These are phyloP conservation scores for Pygocentrus nattereri DNA, from an alignment of 2,797 vertebrate genomes.

Conservation along the genomic window DNA sequence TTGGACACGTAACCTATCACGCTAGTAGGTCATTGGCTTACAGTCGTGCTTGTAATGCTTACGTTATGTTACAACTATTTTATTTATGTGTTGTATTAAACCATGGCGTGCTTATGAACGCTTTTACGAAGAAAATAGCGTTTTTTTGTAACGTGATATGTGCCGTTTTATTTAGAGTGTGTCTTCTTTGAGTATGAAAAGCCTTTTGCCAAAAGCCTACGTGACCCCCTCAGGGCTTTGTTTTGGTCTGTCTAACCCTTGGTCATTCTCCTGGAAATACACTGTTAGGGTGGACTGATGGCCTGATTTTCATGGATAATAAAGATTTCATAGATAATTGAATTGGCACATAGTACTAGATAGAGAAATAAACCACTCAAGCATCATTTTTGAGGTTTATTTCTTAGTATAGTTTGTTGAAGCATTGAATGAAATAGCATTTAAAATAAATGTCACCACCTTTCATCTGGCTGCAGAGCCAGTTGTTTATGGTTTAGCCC, in stretches of 20 bases:
- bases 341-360: not conserved
- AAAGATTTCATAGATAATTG: not conserved
- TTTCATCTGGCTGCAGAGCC: not conserved
- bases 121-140: too few species aligned
- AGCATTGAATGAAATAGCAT: not conserved
- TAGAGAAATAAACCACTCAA: not conserved
- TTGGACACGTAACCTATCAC: not conserved
- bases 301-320: not conserved
- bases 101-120: not conserved
- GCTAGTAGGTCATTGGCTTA: not conserved
- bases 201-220: not conserved
- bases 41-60: not conserved
- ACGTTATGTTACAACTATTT: not conserved
- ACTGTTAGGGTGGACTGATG: not conserved
- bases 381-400: not conserved
- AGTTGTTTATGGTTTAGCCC: not conserved
- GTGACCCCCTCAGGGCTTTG: not conserved
- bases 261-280: not conserved
- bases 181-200: not conserved
- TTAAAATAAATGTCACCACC: conserved; percentile 11
- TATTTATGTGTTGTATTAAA: not conserved
- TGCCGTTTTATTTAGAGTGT: not conserved
- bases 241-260: not conserved
- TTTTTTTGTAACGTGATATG: not conserved
- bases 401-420: not conserved